phyloP scores from a whole-genome alignment of 2,888 invertebrate species.

The Bellardia bayeri region DNA sequence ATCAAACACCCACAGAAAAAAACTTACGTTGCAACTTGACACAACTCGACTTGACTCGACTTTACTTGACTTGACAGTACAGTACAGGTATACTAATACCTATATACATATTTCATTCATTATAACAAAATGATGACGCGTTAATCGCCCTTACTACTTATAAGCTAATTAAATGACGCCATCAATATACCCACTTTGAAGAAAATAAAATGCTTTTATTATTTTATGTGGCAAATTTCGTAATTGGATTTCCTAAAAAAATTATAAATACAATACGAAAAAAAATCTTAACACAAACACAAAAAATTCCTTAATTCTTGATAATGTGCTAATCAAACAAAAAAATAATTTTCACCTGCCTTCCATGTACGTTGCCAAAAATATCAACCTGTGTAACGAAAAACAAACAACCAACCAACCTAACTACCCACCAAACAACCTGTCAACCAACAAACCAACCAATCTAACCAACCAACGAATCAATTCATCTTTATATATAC shows the following conservation, averaged over 20 bases:
- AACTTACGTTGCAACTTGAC: not conserved
- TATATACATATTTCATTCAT: constrained; percentile 5
- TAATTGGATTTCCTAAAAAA: constrained; percentile 19
- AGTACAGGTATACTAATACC: too few relatives aligned
- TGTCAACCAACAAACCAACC: constrained; percentile 13
- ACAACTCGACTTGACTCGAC: not conserved
- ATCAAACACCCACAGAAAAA: not conserved
- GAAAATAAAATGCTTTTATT: not conserved
- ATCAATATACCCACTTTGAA: not conserved
- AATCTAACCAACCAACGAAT: constrained; percentile 37
- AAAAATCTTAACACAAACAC: constrained; percentile 9
- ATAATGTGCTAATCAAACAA: constrained; percentile 44
- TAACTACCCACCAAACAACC: constrained; percentile 20
- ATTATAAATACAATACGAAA: not conserved
- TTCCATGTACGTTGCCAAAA: constrained; percentile 59
- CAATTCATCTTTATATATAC: constrained; percentile 41
- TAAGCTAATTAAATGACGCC: constrained; percentile 31
- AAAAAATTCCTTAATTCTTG: not conserved
- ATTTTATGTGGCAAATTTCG: constrained; percentile 48
- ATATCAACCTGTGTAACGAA: constrained; percentile 51
- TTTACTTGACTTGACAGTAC: too few relatives aligned
- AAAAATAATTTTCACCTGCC: constrained; percentile 50
- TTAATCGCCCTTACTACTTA: constrained; percentile 1
- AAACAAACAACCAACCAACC: constrained; percentile 10
- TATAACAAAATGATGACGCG: constrained; percentile 9